These are phyloP conservation scores for Villa cingulata DNA, from an alignment of 2,888 invertebrate species.

Conservation along the genomic window DNA sequence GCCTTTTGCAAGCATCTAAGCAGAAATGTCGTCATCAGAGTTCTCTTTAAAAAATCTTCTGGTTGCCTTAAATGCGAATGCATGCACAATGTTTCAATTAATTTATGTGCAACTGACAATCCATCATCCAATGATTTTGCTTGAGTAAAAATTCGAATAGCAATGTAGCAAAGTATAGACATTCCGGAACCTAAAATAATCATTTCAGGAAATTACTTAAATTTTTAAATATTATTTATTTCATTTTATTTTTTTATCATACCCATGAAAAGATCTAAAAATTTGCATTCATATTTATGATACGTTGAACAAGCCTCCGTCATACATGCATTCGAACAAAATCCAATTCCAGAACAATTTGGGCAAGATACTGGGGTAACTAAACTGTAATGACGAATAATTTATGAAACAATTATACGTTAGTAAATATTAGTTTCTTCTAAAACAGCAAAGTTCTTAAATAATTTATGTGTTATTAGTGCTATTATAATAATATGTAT, in stretches of 20 bases:
- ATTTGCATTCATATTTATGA: conserved; percentile 63
- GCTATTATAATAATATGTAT: no score
- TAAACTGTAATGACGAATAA: conserved; percentile 31
- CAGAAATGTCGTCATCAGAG: conserved; percentile 64
- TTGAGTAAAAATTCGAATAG: conserved; percentile 65
- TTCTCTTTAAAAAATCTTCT: conserved; percentile 58
- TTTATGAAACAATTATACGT: not conserved
- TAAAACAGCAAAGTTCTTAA: no score
- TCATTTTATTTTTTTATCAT: conserved; percentile 11
- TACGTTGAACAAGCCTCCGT: conserved; percentile 50
- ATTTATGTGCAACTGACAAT: conserved; percentile 32
- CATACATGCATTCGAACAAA: conserved; percentile 54
- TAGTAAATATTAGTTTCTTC: not conserved
- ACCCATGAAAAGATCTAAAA: conserved; percentile 60
- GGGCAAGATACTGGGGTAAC: conserved; percentile 56
- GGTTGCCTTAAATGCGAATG: conserved; percentile 47
- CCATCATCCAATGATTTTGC: conserved; percentile 37
- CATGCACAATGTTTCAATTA: conserved; percentile 52
- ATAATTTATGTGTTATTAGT: no score
- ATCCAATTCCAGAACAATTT: conserved; percentile 62
- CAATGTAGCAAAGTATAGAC: conserved; percentile 63
- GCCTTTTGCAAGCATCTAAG: conserved; percentile 54
- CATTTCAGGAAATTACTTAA: not conserved
- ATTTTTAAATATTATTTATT: conserved; percentile 2
- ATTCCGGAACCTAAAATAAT: conserved; percentile 49